Evolutionary conservation across 2,113 vertebrate genomes (phyloP), one percentile per base, ranked within the genome.

Genomic region (Murina feae): DNA sequence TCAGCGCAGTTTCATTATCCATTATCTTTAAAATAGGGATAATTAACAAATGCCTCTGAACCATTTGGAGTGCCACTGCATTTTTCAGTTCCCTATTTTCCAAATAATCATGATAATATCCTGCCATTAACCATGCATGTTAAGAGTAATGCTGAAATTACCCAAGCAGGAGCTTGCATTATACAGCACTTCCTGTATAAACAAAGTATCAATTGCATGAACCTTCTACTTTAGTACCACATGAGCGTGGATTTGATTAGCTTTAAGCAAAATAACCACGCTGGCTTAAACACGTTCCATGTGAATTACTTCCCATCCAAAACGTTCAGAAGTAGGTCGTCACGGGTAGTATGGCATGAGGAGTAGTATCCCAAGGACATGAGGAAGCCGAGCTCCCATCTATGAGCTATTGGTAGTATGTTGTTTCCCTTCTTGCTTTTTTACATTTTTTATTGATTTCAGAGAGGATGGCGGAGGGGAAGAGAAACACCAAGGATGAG

Each of bases 1-100:
- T 93, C 72, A 47, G 18, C 63, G 20, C 6, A 16, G 53, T 60
- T 88, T 79, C 42, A 68, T 91, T 94, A 47, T 60, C 28, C 63
- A 90, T 94, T 94, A 86, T 93, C 23, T 93, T 94, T 44, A 94
- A 94, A 95, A 51, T 30, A 75, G 55, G n/a, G 17, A 86, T 71
- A 47, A 83, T 87, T 92, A 90, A 82, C 32, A 84, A 95, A 93
- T 72, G 20, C 11, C 39, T 91, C 21, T 68, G 65, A 89, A 87
- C 30, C 69, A 1, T 49, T 89, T 55, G 35, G 58, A 89, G 12
- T 53, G 12, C 5, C 63, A 44, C 30, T n/a, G 20, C 35, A 42
- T 89, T 74, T 93, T 86, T 74, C n/a, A 85, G 9, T 91, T 92
- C 88, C 30, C 51, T 84, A 4, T 82, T 89, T 92, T 91, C 53